Evolutionary conservation across 2,888 invertebrate genomes (phyloP).

Genomic region (Ophioninae sp.): DNA sequence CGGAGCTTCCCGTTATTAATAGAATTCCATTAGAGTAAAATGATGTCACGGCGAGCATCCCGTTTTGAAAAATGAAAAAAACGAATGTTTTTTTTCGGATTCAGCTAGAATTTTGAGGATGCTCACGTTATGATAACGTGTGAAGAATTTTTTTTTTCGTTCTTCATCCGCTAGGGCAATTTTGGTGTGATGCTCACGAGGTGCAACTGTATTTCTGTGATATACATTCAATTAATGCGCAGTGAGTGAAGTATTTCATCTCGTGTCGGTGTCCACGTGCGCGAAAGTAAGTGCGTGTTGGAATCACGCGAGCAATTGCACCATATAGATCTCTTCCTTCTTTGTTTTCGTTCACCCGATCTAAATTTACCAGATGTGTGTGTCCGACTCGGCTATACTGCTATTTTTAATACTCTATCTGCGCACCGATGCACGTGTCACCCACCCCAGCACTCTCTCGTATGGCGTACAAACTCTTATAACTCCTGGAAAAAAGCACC

Average conservation of each 20-base stretch:
- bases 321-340: constrained; percentile 53
- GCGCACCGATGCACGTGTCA: constrained; percentile 58
- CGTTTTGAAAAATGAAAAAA: constrained; percentile 35
- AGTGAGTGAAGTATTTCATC: constrained; percentile 37
- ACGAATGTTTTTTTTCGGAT: constrained; percentile 5
- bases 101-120: not conserved
- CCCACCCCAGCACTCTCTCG: constrained; percentile 48
- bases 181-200: not conserved
- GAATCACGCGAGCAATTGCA: constrained; percentile 59
- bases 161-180: not conserved
- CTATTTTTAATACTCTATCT: constrained; percentile 65
- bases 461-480: constrained; percentile 38
- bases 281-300: constrained; percentile 20
- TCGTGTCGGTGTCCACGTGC: not conserved
- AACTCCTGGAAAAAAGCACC: constrained; percentile 9
- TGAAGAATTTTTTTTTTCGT: not conserved
- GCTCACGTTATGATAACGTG: constrained; percentile 33
- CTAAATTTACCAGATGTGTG: constrained; percentile 60
- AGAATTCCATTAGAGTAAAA: constrained; percentile 57
- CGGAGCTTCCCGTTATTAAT: constrained; percentile 52
- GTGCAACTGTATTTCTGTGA: constrained; percentile 1
- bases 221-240: constrained; percentile 56
- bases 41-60: constrained; percentile 41
- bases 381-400: constrained; percentile 63
- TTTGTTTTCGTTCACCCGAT: constrained; percentile 60